These are phyloP conservation scores for Schlechtendalia chinensis DNA, from an alignment of 1,140 invertebrate species.

Conservation along the genomic window DNA sequence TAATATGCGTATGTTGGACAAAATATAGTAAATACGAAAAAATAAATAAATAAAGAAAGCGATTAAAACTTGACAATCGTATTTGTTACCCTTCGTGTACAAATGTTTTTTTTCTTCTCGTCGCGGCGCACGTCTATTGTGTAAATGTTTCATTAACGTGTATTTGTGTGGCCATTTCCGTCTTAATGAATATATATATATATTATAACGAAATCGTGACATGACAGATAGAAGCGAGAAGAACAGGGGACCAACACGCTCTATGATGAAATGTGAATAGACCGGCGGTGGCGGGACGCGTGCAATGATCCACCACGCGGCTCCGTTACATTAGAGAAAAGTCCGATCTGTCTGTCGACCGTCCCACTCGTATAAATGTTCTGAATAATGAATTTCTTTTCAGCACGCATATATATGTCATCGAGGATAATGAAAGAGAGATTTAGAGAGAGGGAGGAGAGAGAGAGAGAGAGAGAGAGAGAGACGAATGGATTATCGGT, in stretches of 20 bases:
- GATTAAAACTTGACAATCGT: conserved; percentile 30
- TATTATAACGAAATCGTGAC: neutral
- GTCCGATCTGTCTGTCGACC: neutral
- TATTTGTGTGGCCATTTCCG: neutral
- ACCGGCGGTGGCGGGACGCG: neutral
- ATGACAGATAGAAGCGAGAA: neutral
- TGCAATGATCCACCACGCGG: neutral
- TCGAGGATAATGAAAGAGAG: too few relatives aligned
- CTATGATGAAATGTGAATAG: conserved; percentile 2
- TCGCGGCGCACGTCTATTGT: neutral
- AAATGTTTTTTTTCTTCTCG: neutral
- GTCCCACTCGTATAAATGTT: neutral
- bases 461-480: too few relatives aligned
- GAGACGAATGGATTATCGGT: too few relatives aligned
- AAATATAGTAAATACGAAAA: neutral
- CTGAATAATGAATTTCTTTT: conserved; percentile 33
- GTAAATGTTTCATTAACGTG: neutral
- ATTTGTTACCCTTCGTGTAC: neutral
- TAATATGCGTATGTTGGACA: neutral
- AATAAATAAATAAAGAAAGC: neutral
- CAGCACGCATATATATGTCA: neutral
- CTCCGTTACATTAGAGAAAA: neutral
- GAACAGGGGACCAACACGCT: neutral
- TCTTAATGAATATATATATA: conserved; percentile 1
- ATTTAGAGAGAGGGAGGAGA: too few relatives aligned